These are phyloP conservation scores for Steatocranus sp. DNA, from an alignment of 2,797 vertebrate species.

Conservation along the genomic window DNA sequence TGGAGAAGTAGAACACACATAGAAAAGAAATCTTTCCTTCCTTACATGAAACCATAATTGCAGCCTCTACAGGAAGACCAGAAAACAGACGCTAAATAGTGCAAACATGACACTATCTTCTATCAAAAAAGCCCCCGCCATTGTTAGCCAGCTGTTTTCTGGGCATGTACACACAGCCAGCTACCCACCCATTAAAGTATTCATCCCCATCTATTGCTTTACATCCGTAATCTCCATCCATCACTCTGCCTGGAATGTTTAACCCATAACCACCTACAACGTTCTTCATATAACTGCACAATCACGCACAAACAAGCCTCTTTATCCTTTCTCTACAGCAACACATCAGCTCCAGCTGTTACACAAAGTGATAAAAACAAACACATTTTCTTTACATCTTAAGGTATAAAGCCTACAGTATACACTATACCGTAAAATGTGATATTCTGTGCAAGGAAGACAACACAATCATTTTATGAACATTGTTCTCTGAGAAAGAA, in stretches of 20 bases:
- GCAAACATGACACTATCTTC: neutral
- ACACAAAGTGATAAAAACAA: constrained; percentile 40
- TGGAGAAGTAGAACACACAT: constrained; percentile 28
- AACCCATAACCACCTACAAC: constrained; percentile 29
- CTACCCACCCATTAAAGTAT: neutral
- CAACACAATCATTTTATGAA: constrained; percentile 66
- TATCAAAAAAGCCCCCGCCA: neutral
- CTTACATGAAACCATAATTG: neutral
- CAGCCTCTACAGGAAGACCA: neutral
- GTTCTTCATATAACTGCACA: neutral
- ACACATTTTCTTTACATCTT: constrained; percentile 51
- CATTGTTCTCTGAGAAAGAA: constrained; percentile 55
- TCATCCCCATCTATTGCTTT: neutral
- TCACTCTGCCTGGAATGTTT: constrained; percentile 51
- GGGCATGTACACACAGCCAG: neutral
- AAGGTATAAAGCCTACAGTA: constrained; percentile 41
- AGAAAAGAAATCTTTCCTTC: constrained; percentile 1
- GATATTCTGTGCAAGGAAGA: constrained; percentile 72
- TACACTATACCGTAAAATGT: constrained; percentile 52
- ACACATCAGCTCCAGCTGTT: constrained; percentile 31
- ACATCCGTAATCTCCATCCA: constrained; percentile 5
- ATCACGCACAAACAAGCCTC: neutral
- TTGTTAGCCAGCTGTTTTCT: neutral
- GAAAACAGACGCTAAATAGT: neutral
- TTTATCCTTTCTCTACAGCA: constrained; percentile 10